Percentiles rank a stretch among this genome's conserved stretches.
phyloP scores from a whole-genome alignment of 2,113 vertebrate species.

The Megalops atlanticus region DNA sequence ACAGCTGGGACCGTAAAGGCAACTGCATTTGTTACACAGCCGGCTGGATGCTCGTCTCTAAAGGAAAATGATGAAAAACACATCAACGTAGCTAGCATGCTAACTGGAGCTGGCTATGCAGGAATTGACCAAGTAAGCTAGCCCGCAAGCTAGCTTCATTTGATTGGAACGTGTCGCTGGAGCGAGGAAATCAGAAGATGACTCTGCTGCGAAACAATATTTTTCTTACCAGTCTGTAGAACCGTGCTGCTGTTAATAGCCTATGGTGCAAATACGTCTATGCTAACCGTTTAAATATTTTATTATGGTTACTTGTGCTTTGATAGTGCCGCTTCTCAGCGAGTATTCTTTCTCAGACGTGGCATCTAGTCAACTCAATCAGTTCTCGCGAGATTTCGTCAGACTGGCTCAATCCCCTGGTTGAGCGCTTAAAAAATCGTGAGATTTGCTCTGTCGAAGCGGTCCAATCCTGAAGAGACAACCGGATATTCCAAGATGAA shows the following conservation, averaged over 20 bases:
- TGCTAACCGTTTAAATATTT: neutral
- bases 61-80: neutral
- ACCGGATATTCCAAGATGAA: neutral
- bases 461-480: conserved; percentile 3
- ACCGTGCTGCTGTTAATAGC: neutral
- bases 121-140: neutral
- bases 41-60: neutral
- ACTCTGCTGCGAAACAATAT: neutral
- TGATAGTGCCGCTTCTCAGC: conserved; percentile 12
- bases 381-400: conserved; percentile 54
- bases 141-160: neutral
- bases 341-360: conserved; percentile 55
- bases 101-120: neutral
- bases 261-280: neutral
- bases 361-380: conserved; percentile 55
- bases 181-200: neutral
- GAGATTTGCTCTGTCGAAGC: conserved; percentile 8
- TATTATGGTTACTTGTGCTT: neutral
- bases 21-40: neutral
- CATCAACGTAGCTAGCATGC: neutral
- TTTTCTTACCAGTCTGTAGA: conserved; percentile 20
- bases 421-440: neutral
- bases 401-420: neutral
- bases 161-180: neutral
- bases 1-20: neutral